Conservation (phyloP, 2,888 invertebrate species). For the Drosophila greeni region DNA sequence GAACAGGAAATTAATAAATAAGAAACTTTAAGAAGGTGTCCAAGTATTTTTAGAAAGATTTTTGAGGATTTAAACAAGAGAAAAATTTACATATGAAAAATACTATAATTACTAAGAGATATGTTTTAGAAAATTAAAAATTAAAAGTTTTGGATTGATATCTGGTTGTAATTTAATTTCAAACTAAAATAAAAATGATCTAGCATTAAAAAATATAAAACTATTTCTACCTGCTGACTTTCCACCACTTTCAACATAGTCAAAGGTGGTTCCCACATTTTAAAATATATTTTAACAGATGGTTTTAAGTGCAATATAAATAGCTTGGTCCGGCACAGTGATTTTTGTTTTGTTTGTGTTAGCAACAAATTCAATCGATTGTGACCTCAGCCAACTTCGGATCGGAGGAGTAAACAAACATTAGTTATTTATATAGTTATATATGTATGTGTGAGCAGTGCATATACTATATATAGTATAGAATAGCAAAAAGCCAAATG, state of each 20-base stretch:
- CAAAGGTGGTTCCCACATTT: not conserved
- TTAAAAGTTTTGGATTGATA: not conserved
- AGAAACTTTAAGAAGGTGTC: not conserved
- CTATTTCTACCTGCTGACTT: not conserved
- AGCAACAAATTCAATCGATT: constrained; percentile 33
- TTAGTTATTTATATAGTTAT: constrained; percentile 29
- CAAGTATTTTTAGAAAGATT: not conserved
- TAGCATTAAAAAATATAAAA: not conserved
- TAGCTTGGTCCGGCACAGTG: not conserved
- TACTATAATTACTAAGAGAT: not conserved
- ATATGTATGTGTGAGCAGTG: constrained; percentile 2
- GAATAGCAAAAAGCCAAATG: constrained; percentile 32
- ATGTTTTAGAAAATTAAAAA: not conserved
- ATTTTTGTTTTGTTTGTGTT: constrained; percentile 10
- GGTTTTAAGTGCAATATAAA: constrained; percentile 8
- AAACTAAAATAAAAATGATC: not conserved
- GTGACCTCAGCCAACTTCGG: constrained; percentile 30
- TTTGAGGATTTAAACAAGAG: not conserved
- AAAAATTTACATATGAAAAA: not conserved
- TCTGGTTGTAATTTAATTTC: too few species aligned
- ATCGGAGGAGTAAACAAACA: constrained; percentile 30
- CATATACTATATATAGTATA: constrained; percentile 13
- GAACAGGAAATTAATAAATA: not conserved
- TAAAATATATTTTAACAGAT: not conserved
- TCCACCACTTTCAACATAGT: not conserved